Evolutionary conservation across 2,797 vertebrate species (phyloP).

Genomic region (Myotis daubentonii): DNA sequence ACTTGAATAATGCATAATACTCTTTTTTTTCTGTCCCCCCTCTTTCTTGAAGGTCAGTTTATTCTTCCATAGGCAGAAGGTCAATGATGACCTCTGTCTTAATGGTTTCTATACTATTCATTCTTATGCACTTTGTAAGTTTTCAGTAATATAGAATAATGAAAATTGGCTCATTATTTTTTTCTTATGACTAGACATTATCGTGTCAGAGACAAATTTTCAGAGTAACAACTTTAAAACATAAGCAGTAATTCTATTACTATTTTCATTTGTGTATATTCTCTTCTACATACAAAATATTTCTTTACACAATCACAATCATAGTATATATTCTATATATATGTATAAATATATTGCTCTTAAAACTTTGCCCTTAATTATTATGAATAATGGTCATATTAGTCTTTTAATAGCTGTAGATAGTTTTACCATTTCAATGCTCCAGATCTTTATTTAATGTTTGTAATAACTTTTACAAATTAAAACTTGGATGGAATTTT

Average conservation of each 20-base stretch:
- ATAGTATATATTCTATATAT: neutral
- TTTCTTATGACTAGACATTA: constrained; percentile 48
- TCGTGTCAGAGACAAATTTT: constrained; percentile 9
- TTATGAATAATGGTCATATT: neutral
- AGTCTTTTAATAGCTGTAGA: neutral
- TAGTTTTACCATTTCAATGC: constrained; percentile 1
- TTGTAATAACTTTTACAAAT: neutral
- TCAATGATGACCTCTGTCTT: constrained; percentile 56
- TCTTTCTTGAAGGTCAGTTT: constrained; percentile 64
- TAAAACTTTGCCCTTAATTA: neutral
- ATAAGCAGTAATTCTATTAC: neutral
- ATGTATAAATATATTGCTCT: no score
- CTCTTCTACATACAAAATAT: neutral
- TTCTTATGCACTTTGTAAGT: constrained; percentile 47
- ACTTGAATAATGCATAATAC: constrained; percentile 60
- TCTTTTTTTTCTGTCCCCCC: neutral
- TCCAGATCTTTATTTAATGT: neutral
- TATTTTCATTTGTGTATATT: constrained; percentile 14
- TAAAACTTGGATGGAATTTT: neutral
- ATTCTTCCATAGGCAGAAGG: constrained; percentile 59
- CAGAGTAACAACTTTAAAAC: constrained; percentile 34
- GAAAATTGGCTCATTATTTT: constrained; percentile 64
- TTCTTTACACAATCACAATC: neutral
- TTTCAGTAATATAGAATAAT: constrained; percentile 61
- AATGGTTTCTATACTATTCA: constrained; percentile 45